Conservation (phyloP, 1,140 invertebrate species). For the Bombus balteatus region DNA sequence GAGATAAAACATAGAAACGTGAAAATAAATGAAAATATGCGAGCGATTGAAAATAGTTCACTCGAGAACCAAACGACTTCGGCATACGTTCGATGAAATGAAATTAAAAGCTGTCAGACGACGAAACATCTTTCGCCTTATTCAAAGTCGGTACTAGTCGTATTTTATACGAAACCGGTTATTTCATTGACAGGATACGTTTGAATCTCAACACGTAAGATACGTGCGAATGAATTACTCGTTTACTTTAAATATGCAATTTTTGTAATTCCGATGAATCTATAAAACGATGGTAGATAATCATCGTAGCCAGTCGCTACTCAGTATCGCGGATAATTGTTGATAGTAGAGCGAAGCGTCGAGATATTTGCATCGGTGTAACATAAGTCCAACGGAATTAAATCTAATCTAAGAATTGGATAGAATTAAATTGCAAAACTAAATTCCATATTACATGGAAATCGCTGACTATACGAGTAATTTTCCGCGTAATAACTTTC, state of each 20-base stretch:
- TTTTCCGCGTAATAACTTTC: not conserved
- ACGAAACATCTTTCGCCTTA: not conserved
- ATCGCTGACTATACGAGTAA: not conserved
- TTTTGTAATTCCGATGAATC: not conserved
- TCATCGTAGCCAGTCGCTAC: not conserved
- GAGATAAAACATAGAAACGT: not conserved
- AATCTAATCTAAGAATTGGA: not conserved
- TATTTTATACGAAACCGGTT: not conserved
- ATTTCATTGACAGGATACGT: not conserved
- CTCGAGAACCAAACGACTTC: not conserved
- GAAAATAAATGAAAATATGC: not conserved
- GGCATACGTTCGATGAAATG: not conserved
- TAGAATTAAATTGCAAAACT: not conserved
- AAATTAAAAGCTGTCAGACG: not conserved
- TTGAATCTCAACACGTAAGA: not conserved
- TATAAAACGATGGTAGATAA: not conserved
- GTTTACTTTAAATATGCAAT: not conserved
- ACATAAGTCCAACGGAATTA: too few species aligned
- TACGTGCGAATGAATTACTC: not conserved
- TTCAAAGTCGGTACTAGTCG: not conserved
- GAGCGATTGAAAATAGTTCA: not conserved
- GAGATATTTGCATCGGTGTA: too few species aligned
- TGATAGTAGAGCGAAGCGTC: too few species aligned
- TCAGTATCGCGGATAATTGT: too few species aligned
- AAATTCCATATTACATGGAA: not conserved